Evolutionary conservation across 2,888 invertebrate genomes (phyloP), one percentile per base, ranked within the genome.

Genomic region (Noctua pronuba): DNA sequence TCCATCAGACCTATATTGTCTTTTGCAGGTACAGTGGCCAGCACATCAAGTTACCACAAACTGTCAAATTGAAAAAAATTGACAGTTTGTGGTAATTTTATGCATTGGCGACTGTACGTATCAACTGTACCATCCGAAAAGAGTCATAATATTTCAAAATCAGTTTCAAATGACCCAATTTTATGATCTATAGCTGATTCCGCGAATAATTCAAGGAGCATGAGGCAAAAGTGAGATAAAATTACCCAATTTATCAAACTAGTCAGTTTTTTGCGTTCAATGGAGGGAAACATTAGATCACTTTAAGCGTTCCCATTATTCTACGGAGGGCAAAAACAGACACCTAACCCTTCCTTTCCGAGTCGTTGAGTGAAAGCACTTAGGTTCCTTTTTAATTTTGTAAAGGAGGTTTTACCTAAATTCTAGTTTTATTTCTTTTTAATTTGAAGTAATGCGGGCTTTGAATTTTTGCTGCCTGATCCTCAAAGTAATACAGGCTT

Each of bases 181-280:
- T 73, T 71, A 77, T 75, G 82, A 87, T 86, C 76, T 82, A 85
- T 84, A 66, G 82, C 80, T 70, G 66, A 80, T 73, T 82, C 67
- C 55, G 38, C 66, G 75, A 87, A 87, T 84, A 79, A 80, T 80
- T 88, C 80, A 85, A 73, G 80, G 60, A 82, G 72, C 73, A 79
- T 76, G 75, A 79, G 78, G 76, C 80, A 65, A 83, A 87, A 88
- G 86, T 87, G 86, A 85, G 87, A 87, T 87, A 87, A 88, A 87
- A 88, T 88, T 87, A 87, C 87, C 70, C 88, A 87, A 87, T 87
- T 88, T 87, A 88, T 87, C 87, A 88, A 85, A 85, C 80, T 82
- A 87, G 78, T 85, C 85, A 77, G 80, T 87, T 87, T 88, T 87
- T 87, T 84, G 87, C 73, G 87, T 80, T 88, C 85, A 87, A 83